phyloP scores from a whole-genome alignment of 2,888 invertebrate species.

The Hypercompe scribonia region DNA sequence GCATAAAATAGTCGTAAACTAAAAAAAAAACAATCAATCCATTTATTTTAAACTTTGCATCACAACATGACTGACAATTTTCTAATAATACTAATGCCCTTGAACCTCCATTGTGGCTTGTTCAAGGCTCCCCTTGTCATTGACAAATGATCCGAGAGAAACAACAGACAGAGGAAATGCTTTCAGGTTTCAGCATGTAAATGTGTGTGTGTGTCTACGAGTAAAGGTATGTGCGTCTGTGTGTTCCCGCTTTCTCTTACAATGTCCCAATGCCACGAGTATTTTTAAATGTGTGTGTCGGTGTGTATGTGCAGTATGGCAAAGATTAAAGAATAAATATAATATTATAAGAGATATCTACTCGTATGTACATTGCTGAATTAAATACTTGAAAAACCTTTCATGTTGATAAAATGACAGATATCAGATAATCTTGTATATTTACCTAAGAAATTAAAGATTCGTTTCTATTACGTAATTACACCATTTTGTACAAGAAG shows the following conservation, averaged over 20 bases:
- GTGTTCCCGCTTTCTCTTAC: background rate
- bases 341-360: background rate
- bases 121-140: slow-evolving; percentile 54
- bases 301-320: background rate
- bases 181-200: slow-evolving; percentile 41
- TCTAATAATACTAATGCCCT: slow-evolving; percentile 38
- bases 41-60: slow-evolving; percentile 15
- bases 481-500: background rate
- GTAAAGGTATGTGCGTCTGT: slow-evolving; percentile 2
- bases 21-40: background rate
- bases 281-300: background rate
- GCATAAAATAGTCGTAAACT: background rate
- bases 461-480: background rate
- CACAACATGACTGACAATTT: slow-evolving; percentile 30
- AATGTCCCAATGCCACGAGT: background rate
- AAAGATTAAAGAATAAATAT: slow-evolving; percentile 8
- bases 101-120: slow-evolving; percentile 49
- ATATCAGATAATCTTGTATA: background rate
- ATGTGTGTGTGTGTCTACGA: slow-evolving; percentile 16
- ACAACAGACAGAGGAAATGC: slow-evolving; percentile 54
- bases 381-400: background rate
- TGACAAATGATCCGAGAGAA: slow-evolving; percentile 63
- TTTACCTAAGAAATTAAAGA: background rate
- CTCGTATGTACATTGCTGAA: background rate
- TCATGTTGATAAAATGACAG: background rate